Evolutionary conservation across 2,797 vertebrate species (phyloP).

Genomic region (Trachops cirrhosus): DNA sequence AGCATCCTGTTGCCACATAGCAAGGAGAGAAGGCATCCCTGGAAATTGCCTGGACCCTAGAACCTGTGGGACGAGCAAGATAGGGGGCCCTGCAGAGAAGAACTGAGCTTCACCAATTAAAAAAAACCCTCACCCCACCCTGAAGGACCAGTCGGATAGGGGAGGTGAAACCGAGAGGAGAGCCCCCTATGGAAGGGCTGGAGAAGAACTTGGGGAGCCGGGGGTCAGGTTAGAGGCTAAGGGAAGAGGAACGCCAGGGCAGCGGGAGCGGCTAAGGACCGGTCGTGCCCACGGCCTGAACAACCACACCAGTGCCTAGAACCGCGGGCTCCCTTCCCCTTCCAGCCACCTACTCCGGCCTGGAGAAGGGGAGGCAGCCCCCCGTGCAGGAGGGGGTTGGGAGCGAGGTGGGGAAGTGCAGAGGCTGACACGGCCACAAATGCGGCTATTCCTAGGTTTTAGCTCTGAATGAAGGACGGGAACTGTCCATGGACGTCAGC

Average conservation of each 20-base stretch:
- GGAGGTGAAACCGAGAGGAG: not conserved
- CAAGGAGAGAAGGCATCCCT: rapidly evolving
- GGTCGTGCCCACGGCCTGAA: not conserved
- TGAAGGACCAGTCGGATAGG: not conserved
- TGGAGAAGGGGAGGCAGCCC: not conserved
- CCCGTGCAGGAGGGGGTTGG: too few species aligned
- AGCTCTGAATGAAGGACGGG: not conserved
- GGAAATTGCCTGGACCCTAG: not conserved
- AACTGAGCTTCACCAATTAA: not conserved
- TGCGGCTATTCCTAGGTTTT: not conserved
- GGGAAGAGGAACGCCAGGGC: rapidly evolving
- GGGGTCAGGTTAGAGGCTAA: not conserved
- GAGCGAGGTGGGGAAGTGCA: rapidly evolving
- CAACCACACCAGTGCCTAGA: too few species aligned
- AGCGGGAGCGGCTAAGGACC: not conserved
- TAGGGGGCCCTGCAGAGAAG: not conserved
- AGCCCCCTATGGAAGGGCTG: too few species aligned
- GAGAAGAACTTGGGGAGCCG: too few species aligned
- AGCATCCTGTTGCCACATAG: not conserved
- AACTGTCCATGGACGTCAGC: not conserved
- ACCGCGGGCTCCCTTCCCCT: too few species aligned
- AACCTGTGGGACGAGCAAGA: not conserved
- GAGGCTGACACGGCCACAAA: rapidly evolving
- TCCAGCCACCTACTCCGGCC: not conserved
- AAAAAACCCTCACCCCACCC: too few species aligned